Percentiles rank a stretch among this genome's conserved stretches.
These are phyloP conservation scores for Melierax canorus DNA, from an alignment of 2,113 vertebrate genomes.

Conservation along the genomic window DNA sequence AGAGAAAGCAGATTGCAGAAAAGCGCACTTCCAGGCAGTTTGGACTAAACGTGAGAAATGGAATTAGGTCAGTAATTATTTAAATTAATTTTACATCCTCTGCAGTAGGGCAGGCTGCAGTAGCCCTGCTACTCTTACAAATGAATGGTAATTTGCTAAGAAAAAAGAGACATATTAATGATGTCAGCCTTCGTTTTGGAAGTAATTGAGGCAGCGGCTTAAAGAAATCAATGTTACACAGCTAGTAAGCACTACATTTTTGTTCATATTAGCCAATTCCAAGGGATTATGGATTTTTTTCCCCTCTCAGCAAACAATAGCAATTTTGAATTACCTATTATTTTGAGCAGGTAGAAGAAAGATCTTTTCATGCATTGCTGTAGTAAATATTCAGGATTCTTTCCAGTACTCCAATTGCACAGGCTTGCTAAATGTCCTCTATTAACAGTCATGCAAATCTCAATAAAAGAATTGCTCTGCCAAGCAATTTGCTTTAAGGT, in stretches of 20 bases:
- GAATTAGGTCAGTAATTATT: constrained; percentile 44
- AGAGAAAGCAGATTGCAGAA: constrained; percentile 16
- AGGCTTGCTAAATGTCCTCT: background rate
- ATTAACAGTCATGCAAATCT: background rate
- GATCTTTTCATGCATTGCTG: background rate
- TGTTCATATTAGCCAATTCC: constrained; percentile 44
- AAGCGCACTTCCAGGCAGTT: constrained; percentile 34
- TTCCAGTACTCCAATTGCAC: background rate
- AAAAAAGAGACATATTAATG: constrained; percentile 51
- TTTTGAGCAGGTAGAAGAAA: constrained; percentile 33
- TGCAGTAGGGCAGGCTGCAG: constrained; percentile 19
- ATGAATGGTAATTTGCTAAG: constrained; percentile 57
- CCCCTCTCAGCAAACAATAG: constrained; percentile 19
- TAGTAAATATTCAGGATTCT: background rate
- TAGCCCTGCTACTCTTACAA: constrained; percentile 38
- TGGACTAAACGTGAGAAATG: constrained; percentile 1
- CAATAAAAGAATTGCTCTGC: background rate
- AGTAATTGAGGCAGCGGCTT: constrained; percentile 57
- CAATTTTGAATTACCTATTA: constrained; percentile 11
- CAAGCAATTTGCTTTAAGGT: constrained; percentile 7
- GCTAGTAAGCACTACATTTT: constrained; percentile 39
- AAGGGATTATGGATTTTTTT: constrained; percentile 23
- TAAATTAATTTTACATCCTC: constrained; percentile 40
- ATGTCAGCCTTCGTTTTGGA: constrained; percentile 41
- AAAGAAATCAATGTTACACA: constrained; percentile 59